Evolutionary conservation across 1,140 invertebrate species (phyloP), one percentile per base, ranked within the genome.

Genomic region (Lanistes nyassanus): DNA sequence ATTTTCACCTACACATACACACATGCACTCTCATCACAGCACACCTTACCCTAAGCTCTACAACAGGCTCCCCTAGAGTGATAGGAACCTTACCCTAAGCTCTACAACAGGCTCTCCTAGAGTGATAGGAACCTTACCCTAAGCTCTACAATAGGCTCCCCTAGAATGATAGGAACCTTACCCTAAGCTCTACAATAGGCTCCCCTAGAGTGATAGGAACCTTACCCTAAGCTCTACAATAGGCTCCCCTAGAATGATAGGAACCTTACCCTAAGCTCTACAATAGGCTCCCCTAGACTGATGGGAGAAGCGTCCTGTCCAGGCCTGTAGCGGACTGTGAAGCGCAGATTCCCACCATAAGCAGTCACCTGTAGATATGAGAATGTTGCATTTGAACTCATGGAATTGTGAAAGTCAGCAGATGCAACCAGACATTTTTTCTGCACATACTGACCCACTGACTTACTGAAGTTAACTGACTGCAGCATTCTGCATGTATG

Each of bases 261-360:
- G 55, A 60, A 16, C 81, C 81, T 84, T 82, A 89, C 88, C 29
- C 79, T 93, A 51, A 98, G 92, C 89, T 96, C 94, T 0, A 98
- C 94, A 87, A 97, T 95, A n/a, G 95, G 93, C 11, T 95, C 95
- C 67, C 70, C 68, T 26, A 72, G 34, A 16, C 53, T 56, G 21
- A 81, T 68, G 9, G 81, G 79, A 31, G 78, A 68, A n/a, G 64
- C 56, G 58, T 83, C 83, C 13, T 58, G 68, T 47, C 84, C 81
- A 19, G 86, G 81, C 60, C 80, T 74, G 85, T 96, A 95, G 79
- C 93, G 92, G 0, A 98, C 88, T 0, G 93, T 94, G 86, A 97
- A 98, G 60, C 91, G 93, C 1, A 99, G 88, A 79, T 93, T 91
- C 29, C 97, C 97, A 58, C 97, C 97, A 84, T 99, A 99, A 0